Conservation (phyloP, 2,113 vertebrate genomes). For the Heliornis fulica region DNA sequence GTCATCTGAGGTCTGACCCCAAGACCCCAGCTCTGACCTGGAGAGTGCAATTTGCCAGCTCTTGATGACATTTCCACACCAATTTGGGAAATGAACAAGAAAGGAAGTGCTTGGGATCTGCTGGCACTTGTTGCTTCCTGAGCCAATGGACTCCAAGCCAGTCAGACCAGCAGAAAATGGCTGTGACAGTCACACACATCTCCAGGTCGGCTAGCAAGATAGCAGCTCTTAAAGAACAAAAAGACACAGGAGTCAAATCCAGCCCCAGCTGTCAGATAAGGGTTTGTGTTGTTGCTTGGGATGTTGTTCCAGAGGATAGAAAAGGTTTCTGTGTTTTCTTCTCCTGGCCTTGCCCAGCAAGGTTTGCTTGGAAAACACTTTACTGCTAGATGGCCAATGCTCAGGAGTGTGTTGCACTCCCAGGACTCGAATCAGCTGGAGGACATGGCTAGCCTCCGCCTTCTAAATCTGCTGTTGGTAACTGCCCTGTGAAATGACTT, state of each 20-base stretch:
- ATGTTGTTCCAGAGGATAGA: background rate
- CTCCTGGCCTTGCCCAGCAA: background rate
- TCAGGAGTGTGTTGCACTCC: background rate
- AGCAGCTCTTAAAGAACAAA: background rate
- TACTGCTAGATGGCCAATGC: background rate
- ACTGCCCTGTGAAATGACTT: constrained; percentile 64
- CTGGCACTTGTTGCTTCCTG: background rate
- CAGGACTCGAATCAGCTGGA: background rate
- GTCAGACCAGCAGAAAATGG: background rate
- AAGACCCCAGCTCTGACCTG: constrained; percentile 1
- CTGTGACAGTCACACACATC: background rate
- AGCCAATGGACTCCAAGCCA: background rate
- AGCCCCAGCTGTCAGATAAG: background rate
- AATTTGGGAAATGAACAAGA: background rate
- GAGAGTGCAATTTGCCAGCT: background rate
- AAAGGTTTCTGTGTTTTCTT: background rate
- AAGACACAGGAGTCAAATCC: background rate
- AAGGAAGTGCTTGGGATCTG: background rate
- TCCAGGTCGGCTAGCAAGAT: background rate
- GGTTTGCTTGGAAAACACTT: background rate
- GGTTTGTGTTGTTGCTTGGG: background rate
- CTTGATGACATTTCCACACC: background rate
- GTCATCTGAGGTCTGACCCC: constrained; percentile 26
- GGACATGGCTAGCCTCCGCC: background rate
- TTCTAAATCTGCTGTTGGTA: constrained; percentile 56